Evolutionary conservation across 2,888 invertebrate species (phyloP), one percentile per base, ranked within the genome.

Genomic region (Gandaritis pyraliata): DNA sequence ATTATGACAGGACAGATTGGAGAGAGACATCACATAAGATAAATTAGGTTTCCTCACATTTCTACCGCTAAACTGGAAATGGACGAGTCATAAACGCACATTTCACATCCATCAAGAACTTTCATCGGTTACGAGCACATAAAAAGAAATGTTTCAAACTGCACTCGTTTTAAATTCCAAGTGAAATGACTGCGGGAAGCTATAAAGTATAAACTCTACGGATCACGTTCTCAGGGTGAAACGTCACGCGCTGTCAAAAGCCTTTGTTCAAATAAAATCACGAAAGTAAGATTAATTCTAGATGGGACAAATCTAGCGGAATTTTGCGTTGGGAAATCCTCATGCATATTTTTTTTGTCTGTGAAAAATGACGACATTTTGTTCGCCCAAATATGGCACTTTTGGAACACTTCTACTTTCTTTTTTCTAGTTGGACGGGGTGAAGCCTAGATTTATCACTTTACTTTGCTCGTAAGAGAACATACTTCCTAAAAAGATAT

Each of bases 91-190:
- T 13, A 50, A 23, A 39, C 39, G 38, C 50, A 50, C 51, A 51
- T 29, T 29, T 39, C 13, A 48, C 30, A 30, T 48, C 51, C 38
- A 51, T 39, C 51, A 41, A 51, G 23, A 41, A 41, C 47, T 41
- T 51, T 51, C 51, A 7, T 13, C 29, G n/a, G 39, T 48, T 48
- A 48, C 47, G n/a, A 39, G 13, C 39, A 23, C 51, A 41, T 51
- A 39, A 23, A 38, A 30, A 48, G 10, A 41, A 51, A 51, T 23
- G 41, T 16, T 29, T 51, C n/a, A 51, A 51, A 41, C 23, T 51
- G 39, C 38, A 51, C 18, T 39, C 43, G 23, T 51, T 50, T 51
- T 18, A 29, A 51, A 51, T 51, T 50, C 18, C 12, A n/a, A 38
- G n/a, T 23, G 18, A 50, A 38, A 51, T 23, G 13, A 46, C 46